Conservation (phyloP, 1,140 invertebrate species). For the Cherax destructor region DNA sequence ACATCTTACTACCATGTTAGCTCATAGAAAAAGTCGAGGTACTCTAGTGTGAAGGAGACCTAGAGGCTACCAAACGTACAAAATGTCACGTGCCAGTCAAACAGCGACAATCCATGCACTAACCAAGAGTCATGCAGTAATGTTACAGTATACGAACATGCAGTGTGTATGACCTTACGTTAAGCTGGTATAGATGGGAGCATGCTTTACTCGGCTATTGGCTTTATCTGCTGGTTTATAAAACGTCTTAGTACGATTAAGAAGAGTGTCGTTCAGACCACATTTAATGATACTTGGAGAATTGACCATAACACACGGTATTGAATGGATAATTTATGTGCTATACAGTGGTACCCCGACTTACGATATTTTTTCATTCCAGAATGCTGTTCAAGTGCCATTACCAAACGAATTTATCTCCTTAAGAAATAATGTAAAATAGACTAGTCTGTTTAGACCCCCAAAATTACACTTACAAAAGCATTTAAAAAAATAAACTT, state of each 20-base stretch:
- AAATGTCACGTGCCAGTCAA: neutral
- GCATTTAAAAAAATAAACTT: no score
- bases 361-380: no score
- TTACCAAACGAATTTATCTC: no score
- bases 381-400: no score
- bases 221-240: slow-evolving; percentile 66
- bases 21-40: neutral
- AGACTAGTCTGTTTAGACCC: no score
- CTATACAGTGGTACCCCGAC: no score
- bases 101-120: neutral
- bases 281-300: slow-evolving; percentile 70
- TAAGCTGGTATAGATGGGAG: slow-evolving; percentile 52
- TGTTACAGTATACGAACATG: slow-evolving; percentile 8
- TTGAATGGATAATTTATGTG: slow-evolving; percentile 30
- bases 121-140: slow-evolving; percentile 12
- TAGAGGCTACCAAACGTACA: neutral
- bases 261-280: slow-evolving; percentile 55
- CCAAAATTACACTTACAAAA: no score
- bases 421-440: no score
- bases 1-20: neutral
- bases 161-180: slow-evolving; percentile 47
- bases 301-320: slow-evolving; percentile 51
- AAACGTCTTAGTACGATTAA: slow-evolving; percentile 56
- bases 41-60: neutral
- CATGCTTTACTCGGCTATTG: slow-evolving; percentile 65